Conservation (phyloP, 1,140 invertebrate species). For the Diploscapter pachys region DNA sequence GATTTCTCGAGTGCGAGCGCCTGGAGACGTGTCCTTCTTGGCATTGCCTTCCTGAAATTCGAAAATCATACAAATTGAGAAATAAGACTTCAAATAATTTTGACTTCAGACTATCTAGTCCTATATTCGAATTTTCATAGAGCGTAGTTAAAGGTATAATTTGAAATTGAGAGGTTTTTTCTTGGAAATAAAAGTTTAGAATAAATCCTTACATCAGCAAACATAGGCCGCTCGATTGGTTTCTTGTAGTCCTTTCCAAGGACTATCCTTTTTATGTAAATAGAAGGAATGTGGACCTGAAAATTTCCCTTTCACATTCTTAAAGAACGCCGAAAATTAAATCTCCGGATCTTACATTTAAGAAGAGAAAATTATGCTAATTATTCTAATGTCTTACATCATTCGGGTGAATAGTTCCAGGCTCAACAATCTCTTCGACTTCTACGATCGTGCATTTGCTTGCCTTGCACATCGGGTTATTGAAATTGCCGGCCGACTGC, state of each 20-base stretch:
- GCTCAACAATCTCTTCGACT: conserved; percentile 57
- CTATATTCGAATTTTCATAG: too few relatives aligned
- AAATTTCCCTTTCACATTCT: conserved; percentile 12
- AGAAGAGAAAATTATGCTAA: too few relatives aligned
- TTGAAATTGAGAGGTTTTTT: too few relatives aligned
- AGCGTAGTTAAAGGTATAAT: too few relatives aligned
- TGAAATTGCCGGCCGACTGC: conserved; percentile 55
- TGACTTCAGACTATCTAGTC: background rate
- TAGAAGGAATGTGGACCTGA: conserved; percentile 54
- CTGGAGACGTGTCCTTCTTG: conserved; percentile 63
- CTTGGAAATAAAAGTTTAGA: too few relatives aligned
- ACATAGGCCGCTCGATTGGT: conserved; percentile 54
- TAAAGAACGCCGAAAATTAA: conserved; percentile 4
- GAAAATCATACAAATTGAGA: background rate
- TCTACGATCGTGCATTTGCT: conserved; percentile 55
- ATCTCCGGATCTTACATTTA: background rate
- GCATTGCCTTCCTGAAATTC: conserved; percentile 18
- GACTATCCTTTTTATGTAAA: conserved; percentile 50
- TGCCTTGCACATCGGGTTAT: conserved; percentile 57
- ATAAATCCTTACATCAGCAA: background rate
- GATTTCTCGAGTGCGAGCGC: conserved; percentile 73
- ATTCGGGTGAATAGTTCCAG: conserved; percentile 50
- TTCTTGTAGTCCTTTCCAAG: conserved; percentile 55
- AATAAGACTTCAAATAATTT: background rate
- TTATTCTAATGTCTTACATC: conserved; percentile 22